Evolutionary conservation across 2,113 vertebrate species (phyloP).

Genomic region (Entomyzon cyanotis): DNA sequence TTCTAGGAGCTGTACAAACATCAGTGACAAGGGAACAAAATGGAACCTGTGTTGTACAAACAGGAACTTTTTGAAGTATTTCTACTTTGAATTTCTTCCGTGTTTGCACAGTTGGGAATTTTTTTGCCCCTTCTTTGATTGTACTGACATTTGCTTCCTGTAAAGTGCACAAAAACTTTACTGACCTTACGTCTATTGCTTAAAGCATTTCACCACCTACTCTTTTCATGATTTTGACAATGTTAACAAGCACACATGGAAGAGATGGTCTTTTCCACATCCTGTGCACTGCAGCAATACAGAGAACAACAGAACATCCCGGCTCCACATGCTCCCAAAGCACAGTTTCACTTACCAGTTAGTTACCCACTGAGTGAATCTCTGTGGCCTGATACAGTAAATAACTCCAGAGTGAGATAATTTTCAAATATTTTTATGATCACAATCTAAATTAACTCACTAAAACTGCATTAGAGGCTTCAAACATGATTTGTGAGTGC

Average conservation of each 20-base stretch:
- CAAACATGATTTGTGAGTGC: not conserved
- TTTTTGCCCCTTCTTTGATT: slow-evolving; percentile 64
- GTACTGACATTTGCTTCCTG: slow-evolving; percentile 67
- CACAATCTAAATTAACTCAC: not conserved
- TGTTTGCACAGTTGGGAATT: slow-evolving; percentile 73
- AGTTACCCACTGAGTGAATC: not conserved
- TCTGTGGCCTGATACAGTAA: not conserved
- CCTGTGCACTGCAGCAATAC: not conserved
- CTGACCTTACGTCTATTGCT: slow-evolving; percentile 33
- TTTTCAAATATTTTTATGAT: not conserved
- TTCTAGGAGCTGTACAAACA: slow-evolving; percentile 71
- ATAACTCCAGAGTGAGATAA: not conserved
- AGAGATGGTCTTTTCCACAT: not conserved
- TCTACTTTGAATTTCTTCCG: slow-evolving; percentile 73
- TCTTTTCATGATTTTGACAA: slow-evolving; percentile 25
- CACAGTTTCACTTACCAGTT: not conserved
- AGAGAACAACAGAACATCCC: not conserved
- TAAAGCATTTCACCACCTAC: slow-evolving; percentile 50
- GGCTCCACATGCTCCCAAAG: not conserved
- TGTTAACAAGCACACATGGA: slow-evolving; percentile 25
- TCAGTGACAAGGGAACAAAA: slow-evolving; percentile 60
- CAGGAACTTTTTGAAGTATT: slow-evolving; percentile 75
- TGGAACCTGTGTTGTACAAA: slow-evolving; percentile 68
- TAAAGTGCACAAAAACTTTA: slow-evolving; percentile 49
- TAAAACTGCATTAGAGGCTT: not conserved